Percentiles rank a stretch among this genome's conserved stretches.
Evolutionary conservation across 2,797 vertebrate species (phyloP).

Genomic region (Alca torda): DNA sequence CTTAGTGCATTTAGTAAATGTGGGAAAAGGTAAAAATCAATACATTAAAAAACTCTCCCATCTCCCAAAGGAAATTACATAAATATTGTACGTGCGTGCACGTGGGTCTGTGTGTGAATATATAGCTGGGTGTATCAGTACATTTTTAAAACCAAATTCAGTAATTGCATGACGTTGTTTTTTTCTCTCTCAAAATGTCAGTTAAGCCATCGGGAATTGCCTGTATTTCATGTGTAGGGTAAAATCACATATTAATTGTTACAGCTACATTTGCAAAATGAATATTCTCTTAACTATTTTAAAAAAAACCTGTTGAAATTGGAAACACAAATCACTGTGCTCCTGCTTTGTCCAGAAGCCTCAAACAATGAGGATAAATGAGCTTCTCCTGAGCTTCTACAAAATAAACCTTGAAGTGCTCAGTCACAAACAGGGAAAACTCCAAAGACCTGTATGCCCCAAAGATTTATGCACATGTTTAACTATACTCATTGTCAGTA

Average conservation of each 20-base stretch:
- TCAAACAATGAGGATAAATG: not conserved
- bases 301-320: not conserved
- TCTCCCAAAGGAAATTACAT: not conserved
- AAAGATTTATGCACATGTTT: not conserved
- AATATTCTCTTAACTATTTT: not conserved
- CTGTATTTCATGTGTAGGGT: not conserved
- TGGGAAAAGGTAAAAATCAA: not conserved
- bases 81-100: not conserved
- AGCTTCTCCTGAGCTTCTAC: not conserved
- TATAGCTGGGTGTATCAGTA: not conserved
- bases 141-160: not conserved
- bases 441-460: not conserved
- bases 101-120: not conserved
- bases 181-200: not conserved
- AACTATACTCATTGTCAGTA: not conserved
- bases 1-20: not conserved
- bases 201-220: not conserved
- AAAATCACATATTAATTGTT: not conserved
- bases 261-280: not conserved
- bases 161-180: not conserved
- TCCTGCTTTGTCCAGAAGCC: not conserved
- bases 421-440: not conserved
- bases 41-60: not conserved
- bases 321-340: not conserved
- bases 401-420: not conserved